These are phyloP conservation scores for Premnoplex brunnescens DNA, from an alignment of 2,797 vertebrate genomes.

Conservation along the genomic window DNA sequence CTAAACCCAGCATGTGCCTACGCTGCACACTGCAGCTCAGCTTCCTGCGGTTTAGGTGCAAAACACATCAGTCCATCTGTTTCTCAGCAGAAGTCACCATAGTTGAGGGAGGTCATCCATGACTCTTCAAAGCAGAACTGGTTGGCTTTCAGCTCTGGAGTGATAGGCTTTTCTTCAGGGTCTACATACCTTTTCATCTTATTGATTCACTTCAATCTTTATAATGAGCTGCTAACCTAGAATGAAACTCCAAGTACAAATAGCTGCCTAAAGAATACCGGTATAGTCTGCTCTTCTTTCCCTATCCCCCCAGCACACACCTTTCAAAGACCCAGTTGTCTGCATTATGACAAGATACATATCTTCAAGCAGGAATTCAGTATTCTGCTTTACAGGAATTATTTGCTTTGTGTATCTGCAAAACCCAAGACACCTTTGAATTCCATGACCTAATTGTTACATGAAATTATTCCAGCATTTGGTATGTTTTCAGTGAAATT, in stretches of 20 bases:
- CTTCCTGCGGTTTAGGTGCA: not conserved
- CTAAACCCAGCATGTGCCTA: not conserved
- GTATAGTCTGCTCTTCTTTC: not conserved
- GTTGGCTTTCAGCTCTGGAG: not conserved
- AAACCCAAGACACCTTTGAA: constrained; percentile 1
- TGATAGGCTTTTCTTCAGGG: not conserved
- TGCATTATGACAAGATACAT: not conserved
- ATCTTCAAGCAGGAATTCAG: not conserved
- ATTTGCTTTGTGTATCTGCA: not conserved
- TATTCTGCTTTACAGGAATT: not conserved
- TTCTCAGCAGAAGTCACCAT: not conserved
- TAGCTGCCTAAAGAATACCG: not conserved
- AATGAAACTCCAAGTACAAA: not conserved
- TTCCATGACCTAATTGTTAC: constrained; percentile 40
- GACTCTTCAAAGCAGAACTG: not conserved
- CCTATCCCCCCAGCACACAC: not conserved
- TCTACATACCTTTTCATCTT: not conserved
- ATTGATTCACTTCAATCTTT: not conserved
- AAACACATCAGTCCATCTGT: not conserved
- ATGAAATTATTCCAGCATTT: constrained; percentile 20
- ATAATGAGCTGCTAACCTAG: not conserved
- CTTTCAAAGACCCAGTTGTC: not conserved
- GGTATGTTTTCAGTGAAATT: not conserved
- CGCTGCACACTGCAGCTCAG: not conserved
- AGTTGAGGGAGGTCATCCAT: not conserved